Evolutionary conservation across 2,888 invertebrate species (phyloP), one percentile per base, ranked within the genome.

Genomic region (Oegoconia quadripuncta): DNA sequence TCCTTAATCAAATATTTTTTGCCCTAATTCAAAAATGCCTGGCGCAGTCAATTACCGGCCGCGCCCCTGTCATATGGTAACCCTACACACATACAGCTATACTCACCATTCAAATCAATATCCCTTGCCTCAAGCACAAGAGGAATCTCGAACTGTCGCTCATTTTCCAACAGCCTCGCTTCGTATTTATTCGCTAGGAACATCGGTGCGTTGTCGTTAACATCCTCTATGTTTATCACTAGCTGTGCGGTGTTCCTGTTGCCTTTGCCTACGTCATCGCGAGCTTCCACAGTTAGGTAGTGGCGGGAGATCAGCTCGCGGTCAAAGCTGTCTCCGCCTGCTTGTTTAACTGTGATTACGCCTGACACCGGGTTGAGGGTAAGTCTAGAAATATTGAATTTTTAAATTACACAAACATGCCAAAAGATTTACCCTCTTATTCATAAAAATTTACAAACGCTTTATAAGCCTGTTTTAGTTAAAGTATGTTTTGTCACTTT

Each of bases 201-300:
- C 53, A 92, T 89, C 0, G 98, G 98, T 0, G 94, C 90, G 67
- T 97, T 97, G 64, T 97, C 97, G 59, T 97, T 97, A 0, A 95
- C 93, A 70, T 97, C 97, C 52, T 93, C 92, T 26, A 97, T 91
- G 55, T 94, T 93, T 3, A 97, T 90, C 3, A 95, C 90, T 9
- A 97, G 79, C 65, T 96, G 96, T 1, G 92, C 95, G 0, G 95
- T 94, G 65, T 96, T 96, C 35, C 96, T 90, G 12, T 73, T 76
- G 34, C 96, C 96, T 59, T 90, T 89, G 12, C 96, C 96, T 34
- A 94, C 88, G 73, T 95, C 93, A 67, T 98, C 98, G 37, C 96
- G 88, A 0, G 97, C 98, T 70, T 96, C 96, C 0, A 97, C 94
- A 0, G 95, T 96, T 26, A 97, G 88, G 68, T 94, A 95, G 74